A percentile compares a stretch with the other conserved stretches of the same genome.
These are phyloP conservation scores for Pseudorectes ferrugineus DNA, from an alignment of 2,113 vertebrate species.

Conservation along the genomic window DNA sequence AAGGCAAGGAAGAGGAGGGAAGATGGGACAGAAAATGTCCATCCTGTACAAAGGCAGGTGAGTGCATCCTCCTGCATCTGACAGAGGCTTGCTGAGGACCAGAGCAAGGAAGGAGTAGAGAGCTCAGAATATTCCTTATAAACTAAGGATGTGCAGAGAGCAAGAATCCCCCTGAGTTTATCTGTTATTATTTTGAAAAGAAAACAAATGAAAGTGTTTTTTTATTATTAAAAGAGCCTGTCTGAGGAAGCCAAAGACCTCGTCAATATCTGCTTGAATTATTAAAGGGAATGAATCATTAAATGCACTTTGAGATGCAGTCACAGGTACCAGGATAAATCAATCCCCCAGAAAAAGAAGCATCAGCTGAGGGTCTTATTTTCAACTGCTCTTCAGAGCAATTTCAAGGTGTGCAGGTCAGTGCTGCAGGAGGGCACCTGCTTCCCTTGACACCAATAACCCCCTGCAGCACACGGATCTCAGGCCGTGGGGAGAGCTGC, in stretches of 20 bases:
- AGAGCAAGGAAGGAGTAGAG: not conserved
- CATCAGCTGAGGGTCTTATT: not conserved
- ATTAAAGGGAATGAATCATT: constrained; percentile 36
- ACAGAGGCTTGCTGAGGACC: not conserved
- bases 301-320: not conserved
- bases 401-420: not conserved
- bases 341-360: not conserved
- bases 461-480: not conserved
- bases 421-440: not conserved
- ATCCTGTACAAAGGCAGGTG: no score
- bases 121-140: not conserved
- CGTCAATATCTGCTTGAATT: constrained; percentile 19
- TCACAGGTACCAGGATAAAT: not conserved
- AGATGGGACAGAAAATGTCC: not conserved
- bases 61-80: not conserved
- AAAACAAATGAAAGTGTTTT: not conserved
- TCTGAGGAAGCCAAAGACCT: not conserved
- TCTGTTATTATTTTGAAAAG: not conserved
- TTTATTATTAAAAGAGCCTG: not conserved
- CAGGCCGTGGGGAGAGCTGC: not conserved
- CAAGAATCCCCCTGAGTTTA: not conserved
- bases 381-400: not conserved
- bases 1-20: not conserved
- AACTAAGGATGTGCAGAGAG: not conserved
- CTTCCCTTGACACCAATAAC: not conserved